These are phyloP conservation scores for Carcina quercana DNA, from an alignment of 2,888 invertebrate genomes.

Conservation along the genomic window DNA sequence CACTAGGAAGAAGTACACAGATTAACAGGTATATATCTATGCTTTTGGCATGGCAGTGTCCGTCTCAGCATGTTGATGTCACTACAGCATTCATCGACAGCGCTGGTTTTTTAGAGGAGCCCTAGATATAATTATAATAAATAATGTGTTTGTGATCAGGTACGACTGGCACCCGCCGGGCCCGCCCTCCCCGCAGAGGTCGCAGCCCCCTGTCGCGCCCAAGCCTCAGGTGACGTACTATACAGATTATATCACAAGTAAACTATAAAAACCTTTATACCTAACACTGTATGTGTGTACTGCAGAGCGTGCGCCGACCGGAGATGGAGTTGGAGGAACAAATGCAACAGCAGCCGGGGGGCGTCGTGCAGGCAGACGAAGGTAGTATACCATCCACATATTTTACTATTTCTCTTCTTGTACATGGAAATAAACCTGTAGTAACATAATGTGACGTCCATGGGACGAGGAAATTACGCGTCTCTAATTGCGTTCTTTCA, in stretches of 20 bases:
- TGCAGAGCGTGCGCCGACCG: slow-evolving; percentile 31
- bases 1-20: neutral
- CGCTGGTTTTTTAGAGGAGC: too few relatives aligned
- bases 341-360: slow-evolving; percentile 15
- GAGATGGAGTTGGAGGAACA: slow-evolving; percentile 35
- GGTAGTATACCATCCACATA: too few relatives aligned
- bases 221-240: slow-evolving; percentile 70
- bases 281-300: slow-evolving; percentile 4
- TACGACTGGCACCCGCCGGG: slow-evolving; percentile 65
- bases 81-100: too few relatives aligned
- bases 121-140: neutral
- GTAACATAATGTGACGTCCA: too few relatives aligned
- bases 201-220: slow-evolving; percentile 72
- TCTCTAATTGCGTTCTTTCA: too few relatives aligned
- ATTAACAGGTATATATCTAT: neutral
- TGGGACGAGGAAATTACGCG: too few relatives aligned
- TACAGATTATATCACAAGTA: too few relatives aligned
- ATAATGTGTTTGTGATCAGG: slow-evolving; percentile 23
- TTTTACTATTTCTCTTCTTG: too few relatives aligned
- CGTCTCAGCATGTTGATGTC: too few relatives aligned
- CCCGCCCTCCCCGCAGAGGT: slow-evolving; percentile 67
- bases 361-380: slow-evolving; percentile 25
- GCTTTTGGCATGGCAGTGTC: neutral
- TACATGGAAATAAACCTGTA: too few relatives aligned
- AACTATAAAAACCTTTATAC: too few relatives aligned